A percentile compares a stretch with the other conserved stretches of the same genome.
Conservation (phyloP, 2,888 invertebrate species). For the Panzeria rudis region DNA sequence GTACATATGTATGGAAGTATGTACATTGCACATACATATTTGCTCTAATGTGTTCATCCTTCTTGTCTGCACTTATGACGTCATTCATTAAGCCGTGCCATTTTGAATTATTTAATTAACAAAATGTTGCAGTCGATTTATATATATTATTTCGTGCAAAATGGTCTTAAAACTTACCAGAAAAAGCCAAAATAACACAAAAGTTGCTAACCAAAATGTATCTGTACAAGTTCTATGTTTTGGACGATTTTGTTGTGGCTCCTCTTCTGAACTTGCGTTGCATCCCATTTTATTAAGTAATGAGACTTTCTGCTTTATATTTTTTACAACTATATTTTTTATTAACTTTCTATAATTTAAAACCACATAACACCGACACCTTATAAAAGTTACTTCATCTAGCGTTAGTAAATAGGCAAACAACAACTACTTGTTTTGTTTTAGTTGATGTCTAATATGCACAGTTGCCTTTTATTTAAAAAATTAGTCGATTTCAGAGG, state of each 20-base stretch:
- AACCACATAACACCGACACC: conserved; percentile 34
- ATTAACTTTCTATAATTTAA: conserved; percentile 48
- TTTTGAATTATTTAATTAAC: not conserved
- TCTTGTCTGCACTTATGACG: conserved; percentile 39
- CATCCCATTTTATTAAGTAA: conserved; percentile 86
- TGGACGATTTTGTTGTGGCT: conserved; percentile 81
- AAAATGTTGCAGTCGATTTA: not conserved
- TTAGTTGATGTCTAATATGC: conserved; percentile 31
- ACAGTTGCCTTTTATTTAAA: conserved; percentile 21
- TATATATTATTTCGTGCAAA: not conserved
- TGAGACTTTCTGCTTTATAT: conserved; percentile 16
- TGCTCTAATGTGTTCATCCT: not conserved
- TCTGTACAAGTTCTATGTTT: conserved; percentile 92
- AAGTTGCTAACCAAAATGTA: conserved; percentile 91
- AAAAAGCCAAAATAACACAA: conserved; percentile 91
- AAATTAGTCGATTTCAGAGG: not conserved
- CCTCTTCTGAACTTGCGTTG: conserved; percentile 86
- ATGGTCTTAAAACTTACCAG: conserved; percentile 86
- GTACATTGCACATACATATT: no score
- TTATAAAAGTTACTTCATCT: not conserved
- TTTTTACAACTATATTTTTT: conserved; percentile 15
- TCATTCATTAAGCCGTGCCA: conserved; percentile 3
- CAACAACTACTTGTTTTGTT: conserved; percentile 58
- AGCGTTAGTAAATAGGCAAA: conserved; percentile 28
- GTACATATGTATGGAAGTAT: not conserved